A percentile compares a stretch with the other conserved stretches of the same genome.
These are phyloP conservation scores for Dromiciops gliroides DNA, from an alignment of 2,113 vertebrate genomes.

Conservation along the genomic window DNA sequence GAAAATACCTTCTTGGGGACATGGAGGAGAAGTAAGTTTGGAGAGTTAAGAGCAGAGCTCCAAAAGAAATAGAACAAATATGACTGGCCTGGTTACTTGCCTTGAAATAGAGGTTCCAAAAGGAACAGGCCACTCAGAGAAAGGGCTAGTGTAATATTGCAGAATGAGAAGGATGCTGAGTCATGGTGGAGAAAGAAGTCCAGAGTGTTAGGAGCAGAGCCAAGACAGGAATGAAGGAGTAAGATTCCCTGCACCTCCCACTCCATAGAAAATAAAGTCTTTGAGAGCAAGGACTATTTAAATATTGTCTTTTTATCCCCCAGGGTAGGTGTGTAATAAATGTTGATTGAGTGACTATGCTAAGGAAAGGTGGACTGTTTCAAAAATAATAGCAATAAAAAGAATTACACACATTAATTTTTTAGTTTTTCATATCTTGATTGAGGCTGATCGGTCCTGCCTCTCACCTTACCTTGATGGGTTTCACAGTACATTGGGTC, in stretches of 20 bases:
- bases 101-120: neutral
- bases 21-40: neutral
- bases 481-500: constrained; percentile 51
- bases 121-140: neutral
- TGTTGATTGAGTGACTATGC: neutral
- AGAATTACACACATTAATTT: neutral
- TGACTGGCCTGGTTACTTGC: neutral
- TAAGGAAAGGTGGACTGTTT: neutral
- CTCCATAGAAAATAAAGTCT: neutral
- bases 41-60: neutral
- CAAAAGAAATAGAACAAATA: neutral
- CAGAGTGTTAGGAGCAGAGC: neutral
- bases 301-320: neutral
- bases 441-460: neutral
- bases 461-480: constrained; percentile 44
- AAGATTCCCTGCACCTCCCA: no score
- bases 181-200: neutral
- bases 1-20: neutral
- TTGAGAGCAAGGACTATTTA: neutral
- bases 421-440: neutral
- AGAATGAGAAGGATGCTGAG: neutral
- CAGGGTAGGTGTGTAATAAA: neutral
- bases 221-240: neutral
- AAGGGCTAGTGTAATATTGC: neutral
- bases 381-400: neutral